These are phyloP conservation scores for Adineta ricciae DNA, from an alignment of 2,888 invertebrate genomes.

Conservation along the genomic window DNA sequence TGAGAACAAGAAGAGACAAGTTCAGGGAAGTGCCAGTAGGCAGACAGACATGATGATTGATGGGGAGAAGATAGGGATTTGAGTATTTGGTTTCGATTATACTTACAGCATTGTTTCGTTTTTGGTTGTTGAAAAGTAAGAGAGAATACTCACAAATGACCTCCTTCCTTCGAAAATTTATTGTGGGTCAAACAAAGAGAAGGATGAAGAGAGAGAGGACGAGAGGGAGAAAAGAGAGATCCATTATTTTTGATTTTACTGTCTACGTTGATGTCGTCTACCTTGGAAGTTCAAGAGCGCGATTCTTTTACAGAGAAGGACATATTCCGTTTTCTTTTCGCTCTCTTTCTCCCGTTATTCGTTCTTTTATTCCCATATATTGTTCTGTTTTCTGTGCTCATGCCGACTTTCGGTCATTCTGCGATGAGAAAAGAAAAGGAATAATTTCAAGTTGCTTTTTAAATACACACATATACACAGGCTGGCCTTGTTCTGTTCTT, in stretches of 20 bases:
- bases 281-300: constrained; percentile 9
- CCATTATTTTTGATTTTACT: constrained; percentile 15
- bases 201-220: not conserved
- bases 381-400: not conserved
- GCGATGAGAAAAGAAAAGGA: constrained; percentile 15
- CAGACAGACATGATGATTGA: not conserved
- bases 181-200: not conserved
- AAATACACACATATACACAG: not conserved
- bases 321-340: not conserved
- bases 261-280: constrained; percentile 7
- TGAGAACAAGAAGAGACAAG: not conserved
- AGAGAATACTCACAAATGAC: not conserved
- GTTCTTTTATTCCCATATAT: not conserved
- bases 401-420: not conserved
- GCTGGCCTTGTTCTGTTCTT: constrained; percentile 8
- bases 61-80: not conserved
- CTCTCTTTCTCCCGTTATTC: not conserved
- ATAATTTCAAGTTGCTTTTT: constrained; percentile 5
- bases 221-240: not conserved
- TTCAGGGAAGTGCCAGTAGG: constrained; percentile 13
- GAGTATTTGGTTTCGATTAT: not conserved
- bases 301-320: not conserved
- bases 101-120: constrained; percentile 3
- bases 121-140: not conserved
- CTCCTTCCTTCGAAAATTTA: constrained; percentile 7